Evolutionary conservation across 1,140 invertebrate species (phyloP).

Genomic region (Tribolium madens): DNA sequence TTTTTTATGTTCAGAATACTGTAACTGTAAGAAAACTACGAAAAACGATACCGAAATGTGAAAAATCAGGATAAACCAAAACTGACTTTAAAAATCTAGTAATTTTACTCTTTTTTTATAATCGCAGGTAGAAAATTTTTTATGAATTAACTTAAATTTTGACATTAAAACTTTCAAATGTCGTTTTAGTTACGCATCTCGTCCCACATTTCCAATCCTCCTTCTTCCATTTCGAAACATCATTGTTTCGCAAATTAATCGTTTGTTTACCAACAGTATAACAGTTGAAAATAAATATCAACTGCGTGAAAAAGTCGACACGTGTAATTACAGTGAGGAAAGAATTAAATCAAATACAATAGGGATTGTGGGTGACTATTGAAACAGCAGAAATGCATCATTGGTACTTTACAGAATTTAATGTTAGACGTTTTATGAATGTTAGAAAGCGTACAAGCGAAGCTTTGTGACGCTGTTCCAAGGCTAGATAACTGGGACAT

Average conservation of each 20-base stretch:
- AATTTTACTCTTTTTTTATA: too few relatives aligned
- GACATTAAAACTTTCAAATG: not conserved
- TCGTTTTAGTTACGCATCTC: not conserved
- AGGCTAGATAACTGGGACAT: conserved; percentile 38
- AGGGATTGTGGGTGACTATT: conserved; percentile 6
- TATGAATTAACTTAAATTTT: not conserved
- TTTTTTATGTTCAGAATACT: too few relatives aligned
- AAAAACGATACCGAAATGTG: too few relatives aligned
- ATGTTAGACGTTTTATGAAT: not conserved
- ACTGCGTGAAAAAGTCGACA: not conserved
- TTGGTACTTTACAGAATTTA: conserved; percentile 1
- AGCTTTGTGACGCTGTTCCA: conserved; percentile 26
- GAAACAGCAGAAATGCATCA: conserved; percentile 2
- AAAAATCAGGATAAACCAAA: too few relatives aligned
- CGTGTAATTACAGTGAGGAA: not conserved
- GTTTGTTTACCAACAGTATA: conserved; percentile 14
- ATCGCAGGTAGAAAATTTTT: too few relatives aligned
- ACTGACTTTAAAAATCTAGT: too few relatives aligned
- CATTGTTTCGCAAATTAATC: conserved; percentile 6
- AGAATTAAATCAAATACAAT: conserved; percentile 15
- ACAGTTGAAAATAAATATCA: conserved; percentile 19
- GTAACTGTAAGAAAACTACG: too few relatives aligned
- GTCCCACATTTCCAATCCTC: not conserved
- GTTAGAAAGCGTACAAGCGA: conserved; percentile 30
- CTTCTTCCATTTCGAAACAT: not conserved